Base-by-base conservation (phyloP, 2,888 invertebrate genomes). In the Protonemura montana region DNA sequence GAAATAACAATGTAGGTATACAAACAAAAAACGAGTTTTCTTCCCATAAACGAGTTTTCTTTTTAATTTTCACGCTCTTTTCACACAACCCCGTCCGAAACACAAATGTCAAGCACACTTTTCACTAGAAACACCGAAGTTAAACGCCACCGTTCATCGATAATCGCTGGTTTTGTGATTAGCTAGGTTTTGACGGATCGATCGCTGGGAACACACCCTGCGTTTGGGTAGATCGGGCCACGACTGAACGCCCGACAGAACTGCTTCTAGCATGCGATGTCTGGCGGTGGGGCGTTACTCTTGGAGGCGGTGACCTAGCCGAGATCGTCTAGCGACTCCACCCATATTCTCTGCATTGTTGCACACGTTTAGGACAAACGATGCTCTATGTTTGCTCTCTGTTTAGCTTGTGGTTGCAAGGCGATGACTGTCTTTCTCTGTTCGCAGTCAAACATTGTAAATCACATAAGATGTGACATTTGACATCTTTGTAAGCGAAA, bases 291-390 rank as follows among this genome's bases (percentile, higher is more conserved):
- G 29, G 81, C 81, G 29, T 27, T n/a, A 13, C 41, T 21, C 30
- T 35, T 21, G 35, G 82, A 25, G 82, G 82, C 35, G 35, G 41
- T 35, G 42, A 35, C 35, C 41, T 26, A 41, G 41, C 0, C 13
- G 82, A 30, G 82, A 30, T 28, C 16, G 30, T 82, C n/a, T 82
- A 7, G 7, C 41, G 35, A 27, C 82, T 41, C 82, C 82, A 35
- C 82, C 82, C 41, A 35, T 42, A 83, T 83, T 83, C 42, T 81
- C 29, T 59, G 59, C 59, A 59, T 59, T 59, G 59, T 59, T 59
- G 59, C 59, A 59, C 59, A 2, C 13, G 59, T 5, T 13, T 41
- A 13, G 5, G 6, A 7, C 59, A 21, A 21, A 16, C 59, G 13
- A 3, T 59, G 29, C 26, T 82, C 27, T 3, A 7, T 25, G 42